Base-by-base conservation (phyloP, 2,797 vertebrate species). In the Poeciliopsis paucimaculata region DNA sequence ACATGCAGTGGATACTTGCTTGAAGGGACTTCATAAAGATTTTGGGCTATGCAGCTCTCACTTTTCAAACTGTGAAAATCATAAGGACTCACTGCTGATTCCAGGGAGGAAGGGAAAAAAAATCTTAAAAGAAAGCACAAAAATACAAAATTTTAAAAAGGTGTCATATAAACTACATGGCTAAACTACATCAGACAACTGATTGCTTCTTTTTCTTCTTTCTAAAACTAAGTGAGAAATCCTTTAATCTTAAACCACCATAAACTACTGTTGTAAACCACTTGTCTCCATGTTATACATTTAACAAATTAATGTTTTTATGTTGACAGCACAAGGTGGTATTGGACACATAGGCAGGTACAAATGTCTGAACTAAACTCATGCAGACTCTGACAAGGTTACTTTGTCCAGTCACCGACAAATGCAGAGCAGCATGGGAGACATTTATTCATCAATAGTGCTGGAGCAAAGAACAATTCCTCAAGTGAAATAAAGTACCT, bases 1-100 rank as follows among this genome's bases (percentile, higher is more conserved):
- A 79, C 34, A 74, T 70, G 28, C 57, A 46, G 31, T 23, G 74
- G 78, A 73, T 76, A 80, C 43, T 60, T 77, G 68, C n/a, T 28
- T 71, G 49, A 83, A 70, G 73, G 81, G 82, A 62, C 83, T 85
- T 90, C 87, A 78, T 84, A 92, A 90, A 73, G 89, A 93, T 93
- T 89, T 93, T 93, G 90, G 90, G 91, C 90, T 92, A 89, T 90
- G 88, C 90, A 89, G 89, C 87, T 84, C 84, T 84, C 84, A 71
- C 80, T 90, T 88, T 88, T 88, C 89, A 88, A 90, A 86, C 87
- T 12, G 53, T 15, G 55, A 28, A 46, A 75, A 75, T 62, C 5
- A 43, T 41, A 70, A 70, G 10, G 23, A 70, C 20, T 43, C 9
- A 43, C 10, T 41, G 64, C 36, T 41, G 20, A 41, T 26, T 23